Conservation (phyloP, 2,888 invertebrate genomes). For the Platynereis dumerilii region DNA sequence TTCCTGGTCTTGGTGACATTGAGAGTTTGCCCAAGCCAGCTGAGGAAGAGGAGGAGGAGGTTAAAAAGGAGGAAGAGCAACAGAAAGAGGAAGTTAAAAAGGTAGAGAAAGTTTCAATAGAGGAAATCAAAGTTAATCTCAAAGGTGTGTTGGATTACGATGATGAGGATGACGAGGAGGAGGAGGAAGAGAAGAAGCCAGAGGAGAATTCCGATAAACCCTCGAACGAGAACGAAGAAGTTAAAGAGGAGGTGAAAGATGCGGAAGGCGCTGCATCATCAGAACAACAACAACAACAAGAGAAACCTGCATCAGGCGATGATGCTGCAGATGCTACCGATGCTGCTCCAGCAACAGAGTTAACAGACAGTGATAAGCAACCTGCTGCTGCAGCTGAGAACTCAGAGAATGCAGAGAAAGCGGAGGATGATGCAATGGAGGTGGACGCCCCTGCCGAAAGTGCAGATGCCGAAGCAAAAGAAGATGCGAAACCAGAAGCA, state of each 20-base stretch:
- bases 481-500: not conserved
- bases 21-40: not conserved
- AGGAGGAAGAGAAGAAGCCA: too few species aligned
- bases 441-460: not conserved
- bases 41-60: not conserved
- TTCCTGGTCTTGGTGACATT: conserved; percentile 2
- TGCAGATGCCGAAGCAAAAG: not conserved
- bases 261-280: not conserved
- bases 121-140: too few species aligned
- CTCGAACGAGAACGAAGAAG: not conserved
- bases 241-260: not conserved
- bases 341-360: not conserved
- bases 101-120: too few species aligned
- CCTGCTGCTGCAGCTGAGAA: not conserved
- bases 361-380: not conserved
- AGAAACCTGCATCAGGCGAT: conserved; percentile 20
- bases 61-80: too few species aligned
- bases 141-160: too few species aligned
- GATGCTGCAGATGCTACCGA: not conserved
- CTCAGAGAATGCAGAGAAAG: conserved; percentile 2
- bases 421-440: not conserved
- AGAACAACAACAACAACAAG: not conserved
- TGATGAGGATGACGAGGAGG: too few species aligned
- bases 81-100: too few species aligned
- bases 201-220: not conserved